These are phyloP conservation scores for Pseudomyrmex sp. DNA, from an alignment of 1,140 invertebrate species.

Conservation along the genomic window DNA sequence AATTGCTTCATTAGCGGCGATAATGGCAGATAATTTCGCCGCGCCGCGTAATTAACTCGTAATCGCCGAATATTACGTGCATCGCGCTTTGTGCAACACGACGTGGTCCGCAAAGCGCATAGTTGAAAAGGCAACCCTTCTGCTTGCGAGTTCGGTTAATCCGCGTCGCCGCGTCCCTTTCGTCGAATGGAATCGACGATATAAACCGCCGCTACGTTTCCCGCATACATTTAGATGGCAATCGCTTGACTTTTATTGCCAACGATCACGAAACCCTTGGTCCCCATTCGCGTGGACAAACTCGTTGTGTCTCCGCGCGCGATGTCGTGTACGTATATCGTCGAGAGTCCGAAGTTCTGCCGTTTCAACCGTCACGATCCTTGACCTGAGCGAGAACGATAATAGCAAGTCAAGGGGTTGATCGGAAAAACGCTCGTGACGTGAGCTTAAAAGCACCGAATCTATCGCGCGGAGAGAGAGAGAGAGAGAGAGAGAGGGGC, in stretches of 20 bases:
- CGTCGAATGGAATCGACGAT: not conserved
- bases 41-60: constrained; percentile 60
- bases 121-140: constrained; percentile 16
- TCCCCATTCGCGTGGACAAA: constrained; percentile 43
- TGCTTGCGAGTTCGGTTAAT: constrained; percentile 41
- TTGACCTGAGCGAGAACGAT: not conserved
- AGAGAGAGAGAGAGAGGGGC: constrained; percentile 25
- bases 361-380: constrained; percentile 33
- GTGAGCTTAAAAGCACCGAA: constrained; percentile 23
- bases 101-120: constrained; percentile 39
- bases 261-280: constrained; percentile 64
- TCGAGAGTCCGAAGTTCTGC: constrained; percentile 36
- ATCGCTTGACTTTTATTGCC: constrained; percentile 73
- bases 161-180: constrained; percentile 24
- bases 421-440: constrained; percentile 39
- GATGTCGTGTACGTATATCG: not conserved
- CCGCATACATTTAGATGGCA: constrained; percentile 72
- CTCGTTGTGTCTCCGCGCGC: constrained; percentile 26
- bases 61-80: constrained; percentile 57
- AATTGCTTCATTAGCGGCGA: constrained; percentile 60
- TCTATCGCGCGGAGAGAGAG: not conserved
- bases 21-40: constrained; percentile 61
- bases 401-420: not conserved
- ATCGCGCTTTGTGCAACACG: constrained; percentile 28
- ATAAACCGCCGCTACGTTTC: constrained; percentile 58